These are phyloP conservation scores for Sisyra nigra DNA, from an alignment of 2,888 invertebrate genomes.

Conservation along the genomic window DNA sequence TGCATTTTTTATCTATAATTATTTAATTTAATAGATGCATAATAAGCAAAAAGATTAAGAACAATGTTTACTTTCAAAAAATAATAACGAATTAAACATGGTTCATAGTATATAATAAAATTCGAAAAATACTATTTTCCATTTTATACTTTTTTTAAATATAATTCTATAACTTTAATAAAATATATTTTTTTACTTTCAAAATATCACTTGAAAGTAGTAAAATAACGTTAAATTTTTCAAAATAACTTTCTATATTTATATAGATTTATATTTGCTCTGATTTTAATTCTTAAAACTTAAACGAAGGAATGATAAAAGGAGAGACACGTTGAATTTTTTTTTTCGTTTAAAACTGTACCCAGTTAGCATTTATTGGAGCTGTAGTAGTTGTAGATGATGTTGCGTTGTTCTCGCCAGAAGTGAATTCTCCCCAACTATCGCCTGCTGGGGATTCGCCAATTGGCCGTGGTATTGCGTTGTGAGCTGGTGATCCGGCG, in stretches of 20 bases:
- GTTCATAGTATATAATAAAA: too few relatives aligned
- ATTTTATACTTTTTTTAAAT: not conserved
- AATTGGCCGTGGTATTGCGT: slow-evolving; percentile 25
- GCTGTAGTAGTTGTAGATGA: not conserved
- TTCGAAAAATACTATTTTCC: too few relatives aligned
- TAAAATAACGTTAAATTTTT: slow-evolving; percentile 2
- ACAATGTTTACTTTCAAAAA: too few relatives aligned
- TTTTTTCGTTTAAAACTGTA: slow-evolving; percentile 3
- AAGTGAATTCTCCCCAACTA: slow-evolving; percentile 64
- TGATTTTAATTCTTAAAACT: too few relatives aligned
- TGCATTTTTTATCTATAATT: too few relatives aligned
- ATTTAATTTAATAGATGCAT: too few relatives aligned
- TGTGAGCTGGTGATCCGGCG: slow-evolving; percentile 48
- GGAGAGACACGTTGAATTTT: not conserved
- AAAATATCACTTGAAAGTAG: not conserved
- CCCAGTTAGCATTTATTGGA: slow-evolving; percentile 4
- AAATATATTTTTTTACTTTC: not conserved
- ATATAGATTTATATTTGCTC: too few relatives aligned
- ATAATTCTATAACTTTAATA: not conserved
- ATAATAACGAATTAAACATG: too few relatives aligned
- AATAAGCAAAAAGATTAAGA: too few relatives aligned
- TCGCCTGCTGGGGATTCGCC: slow-evolving; percentile 9
- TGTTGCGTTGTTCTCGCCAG: slow-evolving; percentile 29
- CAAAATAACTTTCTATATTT: not conserved
- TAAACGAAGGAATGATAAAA: not conserved